A percentile compares a stretch with the other conserved stretches of the same genome.
Evolutionary conservation across 35 echinoderm and acorn worm species (phyloP).

Genomic region (Amphiura filiformis): DNA sequence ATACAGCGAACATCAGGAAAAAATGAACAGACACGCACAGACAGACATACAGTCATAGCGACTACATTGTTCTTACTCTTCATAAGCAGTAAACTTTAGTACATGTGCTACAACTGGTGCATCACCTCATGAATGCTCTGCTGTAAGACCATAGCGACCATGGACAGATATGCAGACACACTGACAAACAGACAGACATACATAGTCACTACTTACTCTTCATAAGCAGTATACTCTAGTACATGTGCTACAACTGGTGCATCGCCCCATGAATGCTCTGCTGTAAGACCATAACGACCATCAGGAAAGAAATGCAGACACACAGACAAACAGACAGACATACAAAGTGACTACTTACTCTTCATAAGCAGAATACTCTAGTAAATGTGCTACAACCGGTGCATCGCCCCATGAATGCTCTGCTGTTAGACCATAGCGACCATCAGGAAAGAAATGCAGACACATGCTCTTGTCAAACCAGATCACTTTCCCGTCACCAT

Average conservation of each 20-base stretch:
- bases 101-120: constrained; percentile 67
- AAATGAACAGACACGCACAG: no score
- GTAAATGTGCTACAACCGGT: constrained; percentile 60
- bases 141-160: constrained; percentile 43
- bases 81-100: constrained; percentile 37
- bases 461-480: constrained; percentile 77
- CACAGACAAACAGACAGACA: no score
- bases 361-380: constrained; percentile 56
- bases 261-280: constrained; percentile 74
- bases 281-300: constrained; percentile 43
- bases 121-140: constrained; percentile 73
- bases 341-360: constrained; percentile 53
- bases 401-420: constrained; percentile 86
- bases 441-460: constrained; percentile 53
- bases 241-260: constrained; percentile 67
- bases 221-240: constrained; percentile 43
- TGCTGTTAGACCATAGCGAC: constrained; percentile 41
- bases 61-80: no score
- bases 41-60: no score
- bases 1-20: constrained; percentile 39
- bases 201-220: no score
- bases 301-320: no score
- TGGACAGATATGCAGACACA: no score
- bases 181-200: no score
- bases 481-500: constrained; percentile 34